Evolutionary conservation across 2,888 invertebrate genomes (phyloP).

Genomic region (Gerris lacustris): DNA sequence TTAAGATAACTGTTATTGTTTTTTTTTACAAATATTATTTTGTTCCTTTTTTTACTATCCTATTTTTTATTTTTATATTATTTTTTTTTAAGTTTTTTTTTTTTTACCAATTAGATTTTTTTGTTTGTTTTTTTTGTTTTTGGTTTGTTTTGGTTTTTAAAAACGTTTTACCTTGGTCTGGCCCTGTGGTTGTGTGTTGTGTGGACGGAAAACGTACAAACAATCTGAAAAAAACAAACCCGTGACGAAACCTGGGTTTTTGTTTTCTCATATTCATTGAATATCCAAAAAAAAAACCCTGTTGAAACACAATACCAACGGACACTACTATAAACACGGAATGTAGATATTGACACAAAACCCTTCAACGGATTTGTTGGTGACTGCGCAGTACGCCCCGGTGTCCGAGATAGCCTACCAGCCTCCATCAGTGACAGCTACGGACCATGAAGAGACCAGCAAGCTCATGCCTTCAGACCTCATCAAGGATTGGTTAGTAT

Average conservation of each 20-base stretch:
- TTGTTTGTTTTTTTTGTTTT: conserved; percentile 13
- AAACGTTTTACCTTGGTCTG: conserved; percentile 7
- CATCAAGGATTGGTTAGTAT: conserved; percentile 52
- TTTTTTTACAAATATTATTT: neutral
- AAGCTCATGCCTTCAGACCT: conserved; percentile 57
- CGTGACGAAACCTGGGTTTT: no score
- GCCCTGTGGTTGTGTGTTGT: no score
- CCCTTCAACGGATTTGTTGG: conserved; percentile 62
- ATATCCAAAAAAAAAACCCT: no score
- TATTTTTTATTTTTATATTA: neutral
- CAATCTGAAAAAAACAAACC: no score
- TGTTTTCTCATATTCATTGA: no score
- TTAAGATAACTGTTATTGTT: no score
- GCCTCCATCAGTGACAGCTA: conserved; percentile 43
- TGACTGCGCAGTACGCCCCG: conserved; percentile 60
- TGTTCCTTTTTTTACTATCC: conserved; percentile 10
- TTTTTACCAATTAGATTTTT: conserved; percentile 10
- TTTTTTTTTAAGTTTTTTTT: conserved; percentile 4
- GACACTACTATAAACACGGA: neutral
- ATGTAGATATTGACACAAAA: conserved; percentile 49
- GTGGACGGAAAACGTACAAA: no score
- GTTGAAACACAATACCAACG: no score
- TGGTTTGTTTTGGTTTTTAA: conserved; percentile 12
- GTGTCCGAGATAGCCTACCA: conserved; percentile 53
- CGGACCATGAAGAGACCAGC: conserved; percentile 55